Conservation (phyloP, 2,888 invertebrate genomes). For the Tricholauxania praeusta region DNA sequence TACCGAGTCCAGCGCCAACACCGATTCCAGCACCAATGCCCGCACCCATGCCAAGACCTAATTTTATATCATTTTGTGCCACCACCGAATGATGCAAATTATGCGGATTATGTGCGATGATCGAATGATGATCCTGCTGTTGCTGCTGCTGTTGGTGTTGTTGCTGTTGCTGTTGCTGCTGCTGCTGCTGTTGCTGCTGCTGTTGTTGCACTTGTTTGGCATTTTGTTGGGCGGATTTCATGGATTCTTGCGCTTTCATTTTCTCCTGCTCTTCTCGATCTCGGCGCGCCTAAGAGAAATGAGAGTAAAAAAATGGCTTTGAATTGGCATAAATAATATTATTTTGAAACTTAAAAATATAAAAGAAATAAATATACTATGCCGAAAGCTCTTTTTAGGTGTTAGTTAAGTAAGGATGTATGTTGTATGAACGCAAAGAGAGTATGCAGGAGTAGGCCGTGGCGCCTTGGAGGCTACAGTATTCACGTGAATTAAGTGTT, state of each 20-base stretch:
- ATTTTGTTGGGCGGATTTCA: conserved; percentile 86
- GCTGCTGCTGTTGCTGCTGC: conserved; percentile 63
- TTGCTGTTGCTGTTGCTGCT: conserved; percentile 59
- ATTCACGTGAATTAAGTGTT: too few species aligned
- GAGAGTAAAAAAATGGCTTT: neutral
- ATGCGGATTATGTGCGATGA: conserved; percentile 68
- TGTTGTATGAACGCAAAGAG: too few species aligned
- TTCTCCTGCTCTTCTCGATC: conserved; percentile 92
- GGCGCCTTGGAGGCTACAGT: too few species aligned
- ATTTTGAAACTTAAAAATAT: too few species aligned
- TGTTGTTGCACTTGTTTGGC: conserved; percentile 70
- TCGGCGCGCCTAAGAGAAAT: conserved; percentile 74
- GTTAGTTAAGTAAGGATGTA: too few species aligned
- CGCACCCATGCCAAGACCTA: conserved; percentile 67
- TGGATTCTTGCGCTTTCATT: conserved; percentile 90
- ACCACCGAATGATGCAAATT: conserved; percentile 68
- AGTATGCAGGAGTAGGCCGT: too few species aligned
- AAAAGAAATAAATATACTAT: too few species aligned
- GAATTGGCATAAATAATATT: too few species aligned
- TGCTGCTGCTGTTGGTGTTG: conserved; percentile 60
- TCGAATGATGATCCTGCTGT: conserved; percentile 65
- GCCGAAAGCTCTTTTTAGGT: too few species aligned
- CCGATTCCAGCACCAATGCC: conserved; percentile 57
- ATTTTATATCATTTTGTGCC: conserved; percentile 68
- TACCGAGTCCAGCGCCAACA: conserved; percentile 63